Evolutionary conservation across 2,113 vertebrate genomes (phyloP).

Genomic region (Cephalopholis sonnerati): DNA sequence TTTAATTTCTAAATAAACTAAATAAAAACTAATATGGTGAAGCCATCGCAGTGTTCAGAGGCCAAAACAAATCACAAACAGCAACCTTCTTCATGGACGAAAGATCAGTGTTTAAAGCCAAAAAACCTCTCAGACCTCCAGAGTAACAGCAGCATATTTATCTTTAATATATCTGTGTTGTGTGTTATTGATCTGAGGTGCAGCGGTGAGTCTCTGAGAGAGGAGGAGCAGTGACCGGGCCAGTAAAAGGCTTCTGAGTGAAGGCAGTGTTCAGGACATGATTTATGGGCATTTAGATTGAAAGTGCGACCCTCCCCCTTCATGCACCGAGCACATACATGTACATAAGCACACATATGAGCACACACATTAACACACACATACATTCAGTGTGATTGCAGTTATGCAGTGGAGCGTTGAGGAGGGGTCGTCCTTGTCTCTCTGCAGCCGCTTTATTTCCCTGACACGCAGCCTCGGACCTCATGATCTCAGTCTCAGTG

Average conservation of each 20-base stretch:
- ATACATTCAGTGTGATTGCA: background rate
- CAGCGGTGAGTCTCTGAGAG: background rate
- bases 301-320: slow-evolving; percentile 5
- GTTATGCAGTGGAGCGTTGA: slow-evolving; percentile 16
- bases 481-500: background rate
- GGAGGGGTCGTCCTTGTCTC: slow-evolving; percentile 46
- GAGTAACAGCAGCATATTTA: background rate
- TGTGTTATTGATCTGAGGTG: slow-evolving; percentile 11
- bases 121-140: too few relatives aligned
- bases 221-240: background rate
- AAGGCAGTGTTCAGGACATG: slow-evolving; percentile 6
- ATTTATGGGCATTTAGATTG: slow-evolving; percentile 55
- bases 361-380: slow-evolving; percentile 15
- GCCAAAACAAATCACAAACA: background rate
- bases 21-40: background rate
- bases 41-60: too few relatives aligned
- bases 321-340: slow-evolving; percentile 23
- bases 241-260: background rate
- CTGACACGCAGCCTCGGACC: slow-evolving; percentile 12
- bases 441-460: slow-evolving; percentile 6
- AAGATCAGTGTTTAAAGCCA: too few relatives aligned
- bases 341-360: slow-evolving; percentile 5
- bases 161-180: too few relatives aligned
- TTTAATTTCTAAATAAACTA: background rate
- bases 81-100: background rate